Conservation (phyloP, 2,113 vertebrate species). For the Capreolus pygargus region DNA sequence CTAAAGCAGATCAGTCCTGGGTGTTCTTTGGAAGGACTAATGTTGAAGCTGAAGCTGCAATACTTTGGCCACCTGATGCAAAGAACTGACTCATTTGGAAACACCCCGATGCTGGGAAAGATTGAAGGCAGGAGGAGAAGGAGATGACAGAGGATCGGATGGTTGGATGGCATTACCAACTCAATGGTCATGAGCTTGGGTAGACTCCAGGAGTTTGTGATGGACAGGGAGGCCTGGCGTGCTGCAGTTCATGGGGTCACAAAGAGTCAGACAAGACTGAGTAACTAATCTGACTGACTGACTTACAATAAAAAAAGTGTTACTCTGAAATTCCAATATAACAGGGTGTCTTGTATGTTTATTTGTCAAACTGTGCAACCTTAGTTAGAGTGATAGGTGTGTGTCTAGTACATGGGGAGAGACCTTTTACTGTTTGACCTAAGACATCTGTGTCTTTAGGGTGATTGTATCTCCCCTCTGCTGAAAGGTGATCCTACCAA, state of each 20-base stretch:
- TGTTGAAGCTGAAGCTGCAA: background rate
- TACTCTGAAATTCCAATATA: background rate
- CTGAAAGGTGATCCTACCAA: background rate
- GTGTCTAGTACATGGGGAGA: background rate
- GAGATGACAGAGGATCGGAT: background rate
- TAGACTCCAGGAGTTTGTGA: background rate
- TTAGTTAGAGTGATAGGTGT: background rate
- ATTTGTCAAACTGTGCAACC: background rate
- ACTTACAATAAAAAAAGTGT: background rate
- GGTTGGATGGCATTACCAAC: background rate
- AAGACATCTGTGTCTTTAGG: background rate
- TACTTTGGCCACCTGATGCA: background rate
- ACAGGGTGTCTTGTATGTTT: background rate
- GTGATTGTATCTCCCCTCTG: background rate
- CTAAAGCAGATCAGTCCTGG: background rate
- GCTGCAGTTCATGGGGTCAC: fast-evolving
- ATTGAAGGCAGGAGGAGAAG: background rate
- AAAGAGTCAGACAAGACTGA: background rate
- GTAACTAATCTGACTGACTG: background rate
- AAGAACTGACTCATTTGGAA: background rate
- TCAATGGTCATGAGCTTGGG: background rate
- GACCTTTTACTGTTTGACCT: background rate
- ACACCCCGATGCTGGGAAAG: background rate
- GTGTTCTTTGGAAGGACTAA: background rate
- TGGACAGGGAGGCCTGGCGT: fast-evolving